These are phyloP conservation scores for Leptogaster cylindrica DNA, from an alignment of 2,888 invertebrate species.

Conservation along the genomic window DNA sequence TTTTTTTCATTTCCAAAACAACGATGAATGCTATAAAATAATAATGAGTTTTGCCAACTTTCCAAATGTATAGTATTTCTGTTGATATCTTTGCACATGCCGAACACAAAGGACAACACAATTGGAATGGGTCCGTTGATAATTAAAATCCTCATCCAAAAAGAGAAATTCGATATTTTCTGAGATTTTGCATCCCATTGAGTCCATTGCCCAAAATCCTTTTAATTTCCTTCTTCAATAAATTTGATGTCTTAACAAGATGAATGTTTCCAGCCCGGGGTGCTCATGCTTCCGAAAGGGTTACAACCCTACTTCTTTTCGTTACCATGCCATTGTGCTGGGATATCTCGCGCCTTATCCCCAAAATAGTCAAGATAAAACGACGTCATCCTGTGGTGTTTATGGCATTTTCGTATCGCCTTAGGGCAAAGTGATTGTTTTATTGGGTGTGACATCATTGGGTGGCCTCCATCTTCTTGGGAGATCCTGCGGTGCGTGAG, in stretches of 20 bases:
- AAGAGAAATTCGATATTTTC: conserved; percentile 43
- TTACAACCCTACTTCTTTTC: conserved; percentile 24
- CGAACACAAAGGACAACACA: too few relatives aligned
- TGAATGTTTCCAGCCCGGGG: conserved; percentile 37
- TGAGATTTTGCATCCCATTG: conserved; percentile 30
- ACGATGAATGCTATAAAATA: too few relatives aligned
- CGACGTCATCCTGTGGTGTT: conserved; percentile 38
- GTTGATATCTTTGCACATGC: too few relatives aligned
- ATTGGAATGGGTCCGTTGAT: too few relatives aligned
- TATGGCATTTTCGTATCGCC: conserved; percentile 31
- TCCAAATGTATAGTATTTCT: too few relatives aligned
- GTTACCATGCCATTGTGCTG: conserved; percentile 10
- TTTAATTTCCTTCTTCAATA: conserved; percentile 41
- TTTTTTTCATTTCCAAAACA: too few relatives aligned
- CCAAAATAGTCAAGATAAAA: conserved; percentile 34
- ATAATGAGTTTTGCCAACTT: too few relatives aligned
- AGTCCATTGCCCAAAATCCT: conserved; percentile 27
- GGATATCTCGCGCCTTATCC: conserved; percentile 38
- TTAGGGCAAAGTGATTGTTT: conserved; percentile 42
- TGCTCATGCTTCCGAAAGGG: background rate
- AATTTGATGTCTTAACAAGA: conserved; percentile 34
- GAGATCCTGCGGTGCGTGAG: conserved; percentile 36
- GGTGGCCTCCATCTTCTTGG: conserved; percentile 1
- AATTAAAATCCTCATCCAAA: conserved; percentile 41
- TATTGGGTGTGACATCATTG: conserved; percentile 45